These are phyloP conservation scores for Gobionotothen gibberifrons DNA, from an alignment of 2,797 vertebrate species.

Conservation along the genomic window DNA sequence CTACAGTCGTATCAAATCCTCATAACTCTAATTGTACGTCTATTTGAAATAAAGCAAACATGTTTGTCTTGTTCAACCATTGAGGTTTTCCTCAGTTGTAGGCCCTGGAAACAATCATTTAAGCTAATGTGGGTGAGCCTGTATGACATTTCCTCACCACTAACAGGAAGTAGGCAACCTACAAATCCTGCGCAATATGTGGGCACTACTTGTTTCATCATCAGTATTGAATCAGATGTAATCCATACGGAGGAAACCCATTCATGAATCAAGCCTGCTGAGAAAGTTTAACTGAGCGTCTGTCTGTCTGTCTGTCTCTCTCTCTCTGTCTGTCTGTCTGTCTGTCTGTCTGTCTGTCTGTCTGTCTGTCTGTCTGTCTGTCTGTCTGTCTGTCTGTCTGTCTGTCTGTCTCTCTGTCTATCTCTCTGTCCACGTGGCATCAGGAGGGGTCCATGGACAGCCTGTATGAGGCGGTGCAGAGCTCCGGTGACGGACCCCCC, in stretches of 20 bases:
- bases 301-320: slow-evolving; percentile 9
- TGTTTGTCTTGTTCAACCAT: not conserved
- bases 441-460: slow-evolving; percentile 94
- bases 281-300: not conserved
- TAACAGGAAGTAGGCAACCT: not conserved
- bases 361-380: not conserved
- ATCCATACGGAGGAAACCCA: slow-evolving; percentile 32
- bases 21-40: slow-evolving; percentile 2
- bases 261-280: slow-evolving; percentile 26
- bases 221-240: slow-evolving; percentile 23
- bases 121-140: not conserved
- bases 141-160: not conserved
- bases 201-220: slow-evolving; percentile 1
- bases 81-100: not conserved
- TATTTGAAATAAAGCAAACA: not conserved
- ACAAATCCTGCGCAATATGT: slow-evolving; percentile 10
- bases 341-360: slow-evolving; percentile 12
- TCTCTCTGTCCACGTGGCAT: slow-evolving; percentile 19
- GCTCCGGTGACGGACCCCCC: slow-evolving; percentile 76
- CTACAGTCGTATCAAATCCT: slow-evolving; percentile 30
- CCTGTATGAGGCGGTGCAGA: slow-evolving; percentile 90
- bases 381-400: not conserved
- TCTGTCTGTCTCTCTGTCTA: slow-evolving; percentile 9
- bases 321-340: slow-evolving; percentile 1
- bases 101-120: not conserved